Conservation (phyloP, 2,113 vertebrate genomes). For the Orthonyx spaldingii region DNA sequence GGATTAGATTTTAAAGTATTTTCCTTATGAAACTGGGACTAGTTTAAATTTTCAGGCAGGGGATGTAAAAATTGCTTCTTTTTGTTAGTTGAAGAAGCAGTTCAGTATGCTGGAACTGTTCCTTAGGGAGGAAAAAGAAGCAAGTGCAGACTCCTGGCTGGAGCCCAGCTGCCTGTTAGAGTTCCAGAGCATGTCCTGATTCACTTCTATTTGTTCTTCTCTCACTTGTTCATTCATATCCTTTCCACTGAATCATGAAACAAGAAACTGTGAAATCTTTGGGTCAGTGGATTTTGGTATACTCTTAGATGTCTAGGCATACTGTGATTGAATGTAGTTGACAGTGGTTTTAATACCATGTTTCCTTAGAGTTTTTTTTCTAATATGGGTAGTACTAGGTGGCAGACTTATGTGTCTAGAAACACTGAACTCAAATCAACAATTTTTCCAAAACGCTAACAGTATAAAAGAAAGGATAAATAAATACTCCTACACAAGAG, state of each 20-base stretch:
- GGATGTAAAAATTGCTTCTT: slow-evolving; percentile 53
- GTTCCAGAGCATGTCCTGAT: slow-evolving; percentile 50
- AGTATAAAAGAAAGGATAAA: neutral
- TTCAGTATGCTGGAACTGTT: slow-evolving; percentile 60
- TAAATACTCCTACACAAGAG: neutral
- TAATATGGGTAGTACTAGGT: neutral
- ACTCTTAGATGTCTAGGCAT: neutral
- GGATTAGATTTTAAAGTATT: slow-evolving; percentile 45
- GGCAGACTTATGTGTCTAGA: neutral
- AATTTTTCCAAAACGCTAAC: neutral
- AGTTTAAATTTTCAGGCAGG: slow-evolving; percentile 53
- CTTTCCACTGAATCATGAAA: slow-evolving; percentile 51
- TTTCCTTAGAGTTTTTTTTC: neutral
- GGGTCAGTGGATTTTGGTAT: neutral
- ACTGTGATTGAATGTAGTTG: neutral
- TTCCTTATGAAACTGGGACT: slow-evolving; percentile 1
- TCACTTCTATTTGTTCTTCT: slow-evolving; percentile 52
- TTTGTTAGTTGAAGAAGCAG: slow-evolving; percentile 65
- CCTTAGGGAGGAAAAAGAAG: slow-evolving; percentile 32
- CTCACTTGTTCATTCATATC: slow-evolving; percentile 42
- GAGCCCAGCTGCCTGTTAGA: slow-evolving; percentile 45
- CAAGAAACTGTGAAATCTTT: slow-evolving; percentile 46
- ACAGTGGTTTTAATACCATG: neutral
- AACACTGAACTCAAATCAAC: neutral
- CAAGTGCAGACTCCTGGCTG: slow-evolving; percentile 42